These are phyloP conservation scores for Metacarcinus magister DNA, from an alignment of 2,888 invertebrate species.

Conservation along the genomic window DNA sequence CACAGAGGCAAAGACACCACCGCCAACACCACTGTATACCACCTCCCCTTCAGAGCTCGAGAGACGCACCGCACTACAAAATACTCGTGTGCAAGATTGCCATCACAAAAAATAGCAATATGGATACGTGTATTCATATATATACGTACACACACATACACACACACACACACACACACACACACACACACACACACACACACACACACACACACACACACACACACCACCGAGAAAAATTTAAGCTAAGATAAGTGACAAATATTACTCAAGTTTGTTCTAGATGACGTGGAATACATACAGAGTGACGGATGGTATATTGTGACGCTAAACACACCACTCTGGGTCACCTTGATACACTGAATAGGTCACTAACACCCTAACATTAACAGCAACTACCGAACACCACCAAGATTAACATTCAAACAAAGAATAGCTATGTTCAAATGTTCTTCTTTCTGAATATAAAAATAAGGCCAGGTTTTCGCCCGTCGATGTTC, in stretches of 20 bases:
- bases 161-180: conserved; percentile 47
- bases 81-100: background rate
- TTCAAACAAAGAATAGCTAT: background rate
- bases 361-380: background rate
- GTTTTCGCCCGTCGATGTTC: background rate
- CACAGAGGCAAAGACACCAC: background rate
- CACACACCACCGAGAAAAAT: background rate
- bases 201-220: background rate
- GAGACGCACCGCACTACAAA: background rate
- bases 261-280: background rate
- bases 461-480: background rate
- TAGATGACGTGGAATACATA: background rate
- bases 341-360: background rate
- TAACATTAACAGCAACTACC: background rate
- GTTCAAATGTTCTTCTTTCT: background rate
- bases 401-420: background rate
- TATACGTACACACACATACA: background rate
- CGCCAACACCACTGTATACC: background rate
- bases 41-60: background rate
- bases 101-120: background rate
- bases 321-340: background rate
- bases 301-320: background rate
- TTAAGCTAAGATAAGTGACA: no score
- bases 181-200: conserved; percentile 42
- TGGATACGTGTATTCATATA: background rate